These are phyloP conservation scores for Macrotis lagotis DNA, from an alignment of 2,113 vertebrate genomes.

Conservation along the genomic window DNA sequence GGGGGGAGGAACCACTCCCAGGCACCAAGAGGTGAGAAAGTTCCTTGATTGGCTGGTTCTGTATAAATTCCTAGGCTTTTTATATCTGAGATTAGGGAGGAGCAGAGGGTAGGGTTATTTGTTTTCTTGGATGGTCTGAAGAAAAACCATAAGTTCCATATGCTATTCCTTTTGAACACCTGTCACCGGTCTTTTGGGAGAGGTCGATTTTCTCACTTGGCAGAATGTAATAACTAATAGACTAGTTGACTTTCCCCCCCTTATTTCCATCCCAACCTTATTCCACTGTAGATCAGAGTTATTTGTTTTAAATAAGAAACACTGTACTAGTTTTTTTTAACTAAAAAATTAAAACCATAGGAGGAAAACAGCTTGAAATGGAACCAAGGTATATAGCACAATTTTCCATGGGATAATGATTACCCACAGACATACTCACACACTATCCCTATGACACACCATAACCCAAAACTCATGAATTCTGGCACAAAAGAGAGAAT, in stretches of 20 bases:
- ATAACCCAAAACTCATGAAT: background rate
- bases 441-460: background rate
- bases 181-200: background rate
- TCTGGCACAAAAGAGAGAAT: conserved; percentile 15
- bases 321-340: background rate
- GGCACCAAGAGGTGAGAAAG: background rate
- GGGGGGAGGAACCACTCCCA: background rate
- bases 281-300: background rate
- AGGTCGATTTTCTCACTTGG: background rate
- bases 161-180: background rate
- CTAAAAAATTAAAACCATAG: background rate
- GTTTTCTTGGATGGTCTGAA: conserved; percentile 13
- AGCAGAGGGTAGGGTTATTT: background rate
- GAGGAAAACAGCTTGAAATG: background rate
- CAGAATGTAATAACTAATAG: background rate
- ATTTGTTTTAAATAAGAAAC: background rate
- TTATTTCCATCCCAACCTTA: background rate
- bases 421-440: background rate
- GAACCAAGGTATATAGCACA: background rate
- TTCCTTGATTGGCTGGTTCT: background rate
- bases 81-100: background rate
- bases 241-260: background rate
- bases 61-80: background rate
- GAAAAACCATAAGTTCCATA: background rate
- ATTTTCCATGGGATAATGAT: conserved; percentile 18